These are phyloP conservation scores for Leptatherina wallacei DNA, from an alignment of 2,797 vertebrate species.

Conservation along the genomic window DNA sequence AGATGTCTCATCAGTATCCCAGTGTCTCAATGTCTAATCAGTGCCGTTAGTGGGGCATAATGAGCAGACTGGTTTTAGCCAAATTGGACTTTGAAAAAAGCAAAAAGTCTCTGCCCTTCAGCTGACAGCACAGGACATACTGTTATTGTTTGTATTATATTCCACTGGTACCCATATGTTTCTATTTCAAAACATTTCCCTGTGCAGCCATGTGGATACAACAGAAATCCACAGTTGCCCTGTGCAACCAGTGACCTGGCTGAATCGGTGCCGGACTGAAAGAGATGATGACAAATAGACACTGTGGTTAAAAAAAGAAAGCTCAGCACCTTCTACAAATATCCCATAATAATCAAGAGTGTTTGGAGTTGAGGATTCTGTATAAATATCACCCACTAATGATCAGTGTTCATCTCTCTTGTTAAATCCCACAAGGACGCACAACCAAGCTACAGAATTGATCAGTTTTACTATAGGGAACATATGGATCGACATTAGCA, in stretches of 20 bases:
- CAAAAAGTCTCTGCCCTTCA: conserved; percentile 31
- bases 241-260: conserved; percentile 35
- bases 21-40: conserved; percentile 42
- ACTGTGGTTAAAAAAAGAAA: conserved; percentile 15
- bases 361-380: conserved; percentile 26
- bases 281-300: conserved; percentile 22
- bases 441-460: not conserved
- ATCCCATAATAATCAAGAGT: conserved; percentile 27
- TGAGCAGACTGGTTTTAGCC: conserved; percentile 21
- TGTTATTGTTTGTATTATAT: conserved; percentile 17
- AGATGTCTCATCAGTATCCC: conserved; percentile 53
- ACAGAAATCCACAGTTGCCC: conserved; percentile 17
- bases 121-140: conserved; percentile 7
- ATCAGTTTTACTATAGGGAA: conserved; percentile 13
- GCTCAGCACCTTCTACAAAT: conserved; percentile 63
- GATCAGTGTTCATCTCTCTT: conserved; percentile 10
- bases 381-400: conserved; percentile 22
- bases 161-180: conserved; percentile 4
- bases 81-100: conserved; percentile 31
- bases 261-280: conserved; percentile 35
- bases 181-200: conserved; percentile 15
- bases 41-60: conserved; percentile 37
- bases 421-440: conserved; percentile 23
- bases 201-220: conserved; percentile 15
- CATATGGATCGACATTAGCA: not conserved